These are phyloP conservation scores for Allobates femoralis DNA, from an alignment of 2,797 vertebrate genomes.

Conservation along the genomic window DNA sequence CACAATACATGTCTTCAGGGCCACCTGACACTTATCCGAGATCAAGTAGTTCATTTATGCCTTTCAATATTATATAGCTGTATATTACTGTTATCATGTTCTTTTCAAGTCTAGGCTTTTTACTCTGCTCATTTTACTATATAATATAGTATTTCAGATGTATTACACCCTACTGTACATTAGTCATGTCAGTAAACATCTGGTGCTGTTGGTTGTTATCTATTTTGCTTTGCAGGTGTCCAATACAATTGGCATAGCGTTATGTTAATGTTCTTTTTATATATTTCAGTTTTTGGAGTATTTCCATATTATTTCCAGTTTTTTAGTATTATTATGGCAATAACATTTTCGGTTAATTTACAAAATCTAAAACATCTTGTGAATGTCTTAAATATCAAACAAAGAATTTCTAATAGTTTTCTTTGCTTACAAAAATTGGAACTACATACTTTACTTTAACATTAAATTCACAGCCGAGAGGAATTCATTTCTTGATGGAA, in stretches of 20 bases:
- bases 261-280: neutral
- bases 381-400: no score
- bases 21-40: neutral
- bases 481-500: no score
- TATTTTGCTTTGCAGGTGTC: conserved; percentile 11
- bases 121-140: neutral
- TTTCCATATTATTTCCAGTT: neutral
- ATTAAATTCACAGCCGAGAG: no score
- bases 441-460: no score
- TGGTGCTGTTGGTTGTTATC: neutral
- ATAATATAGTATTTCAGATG: neutral
- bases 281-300: neutral
- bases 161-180: neutral
- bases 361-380: no score
- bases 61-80: neutral
- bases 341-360: no score
- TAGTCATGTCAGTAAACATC: conserved; percentile 15
- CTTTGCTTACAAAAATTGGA: no score
- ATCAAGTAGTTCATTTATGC: neutral
- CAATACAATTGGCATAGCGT: conserved; percentile 7
- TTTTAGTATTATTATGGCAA: neutral
- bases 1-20: neutral
- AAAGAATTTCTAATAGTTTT: no score
- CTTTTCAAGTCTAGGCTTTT: neutral
- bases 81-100: neutral